phyloP scores from a whole-genome alignment of 2,797 vertebrate genomes.

The Telmatherina bonti region DNA sequence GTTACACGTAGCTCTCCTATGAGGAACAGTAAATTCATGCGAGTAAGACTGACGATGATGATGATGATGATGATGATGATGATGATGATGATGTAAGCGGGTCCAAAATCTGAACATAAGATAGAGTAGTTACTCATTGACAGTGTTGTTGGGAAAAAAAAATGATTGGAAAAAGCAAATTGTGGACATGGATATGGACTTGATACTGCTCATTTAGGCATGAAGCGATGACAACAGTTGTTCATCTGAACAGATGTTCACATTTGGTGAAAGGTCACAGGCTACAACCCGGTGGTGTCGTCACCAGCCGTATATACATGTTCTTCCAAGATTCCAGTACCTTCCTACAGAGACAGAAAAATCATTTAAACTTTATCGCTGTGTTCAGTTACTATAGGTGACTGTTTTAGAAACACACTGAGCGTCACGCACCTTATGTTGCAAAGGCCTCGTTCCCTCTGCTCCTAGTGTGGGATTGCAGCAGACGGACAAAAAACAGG shows the following conservation, averaged over 20 bases:
- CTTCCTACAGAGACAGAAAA: slow-evolving; percentile 57
- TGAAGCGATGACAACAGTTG: slow-evolving; percentile 53
- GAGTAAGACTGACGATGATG: slow-evolving; percentile 36
- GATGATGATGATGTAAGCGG: slow-evolving; percentile 48
- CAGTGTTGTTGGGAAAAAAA: slow-evolving; percentile 41
- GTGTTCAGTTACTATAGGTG: not conserved
- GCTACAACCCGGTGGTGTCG: slow-evolving; percentile 47
- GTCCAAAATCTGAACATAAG: slow-evolving; percentile 21
- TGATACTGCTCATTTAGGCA: slow-evolving; percentile 47
- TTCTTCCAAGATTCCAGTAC: slow-evolving; percentile 71
- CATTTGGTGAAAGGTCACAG: slow-evolving; percentile 51
- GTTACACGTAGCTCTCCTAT: slow-evolving; percentile 64
- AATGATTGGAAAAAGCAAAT: slow-evolving; percentile 33
- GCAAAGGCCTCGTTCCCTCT: slow-evolving; percentile 67
- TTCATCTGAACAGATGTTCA: slow-evolving; percentile 61
- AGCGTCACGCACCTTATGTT: slow-evolving; percentile 64
- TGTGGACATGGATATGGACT: slow-evolving; percentile 66
- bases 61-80: slow-evolving; percentile 46
- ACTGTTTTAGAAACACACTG: slow-evolving; percentile 49
- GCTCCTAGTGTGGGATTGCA: slow-evolving; percentile 75
- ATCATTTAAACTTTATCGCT: not conserved
- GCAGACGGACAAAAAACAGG: slow-evolving; percentile 61
- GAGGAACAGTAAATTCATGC: slow-evolving; percentile 58
- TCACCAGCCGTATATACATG: slow-evolving; percentile 75
- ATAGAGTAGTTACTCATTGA: slow-evolving; percentile 42